A percentile compares a stretch with the other conserved stretches of the same genome.
These are phyloP conservation scores for Anoura caudifer DNA, from an alignment of 2,113 vertebrate genomes.

Conservation along the genomic window DNA sequence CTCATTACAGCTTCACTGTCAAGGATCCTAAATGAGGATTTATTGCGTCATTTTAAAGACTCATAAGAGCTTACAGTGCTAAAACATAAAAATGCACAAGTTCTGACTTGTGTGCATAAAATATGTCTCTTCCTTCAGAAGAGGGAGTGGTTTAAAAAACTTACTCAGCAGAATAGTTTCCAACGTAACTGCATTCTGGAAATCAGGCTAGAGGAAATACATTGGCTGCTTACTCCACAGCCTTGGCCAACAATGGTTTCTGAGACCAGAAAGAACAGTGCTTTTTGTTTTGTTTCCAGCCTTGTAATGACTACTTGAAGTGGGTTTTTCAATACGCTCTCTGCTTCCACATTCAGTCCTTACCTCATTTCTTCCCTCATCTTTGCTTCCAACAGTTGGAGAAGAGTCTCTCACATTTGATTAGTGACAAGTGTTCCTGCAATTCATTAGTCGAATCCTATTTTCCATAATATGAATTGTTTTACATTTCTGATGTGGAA, in stretches of 20 bases:
- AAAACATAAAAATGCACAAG: slow-evolving; percentile 21
- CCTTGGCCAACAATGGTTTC: neutral
- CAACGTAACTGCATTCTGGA: slow-evolving; percentile 3
- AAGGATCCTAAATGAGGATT: neutral
- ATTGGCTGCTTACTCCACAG: neutral
- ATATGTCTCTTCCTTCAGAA: slow-evolving; percentile 32
- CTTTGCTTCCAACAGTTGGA: neutral
- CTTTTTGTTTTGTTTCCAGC: slow-evolving; percentile 38
- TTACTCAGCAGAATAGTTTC: slow-evolving; percentile 44
- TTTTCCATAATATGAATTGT: neutral
- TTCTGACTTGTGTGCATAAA: slow-evolving; percentile 17
- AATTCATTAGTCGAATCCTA: neutral
- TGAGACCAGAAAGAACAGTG: slow-evolving; percentile 6
- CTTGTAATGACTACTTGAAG: neutral
- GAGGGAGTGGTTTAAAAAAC: slow-evolving; percentile 18
- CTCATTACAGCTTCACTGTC: neutral
- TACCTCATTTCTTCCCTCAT: neutral
- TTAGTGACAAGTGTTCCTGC: neutral
- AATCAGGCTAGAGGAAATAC: slow-evolving; percentile 8
- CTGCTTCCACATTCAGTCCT: neutral
- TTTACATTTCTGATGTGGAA: slow-evolving; percentile 1
- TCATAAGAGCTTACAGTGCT: neutral
- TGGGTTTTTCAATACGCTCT: neutral
- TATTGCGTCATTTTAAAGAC: slow-evolving; percentile 29
- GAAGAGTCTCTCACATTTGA: neutral